Evolutionary conservation across 2,797 vertebrate species (phyloP), one percentile per base, ranked within the genome.

Genomic region (Myotis vivesi): DNA sequence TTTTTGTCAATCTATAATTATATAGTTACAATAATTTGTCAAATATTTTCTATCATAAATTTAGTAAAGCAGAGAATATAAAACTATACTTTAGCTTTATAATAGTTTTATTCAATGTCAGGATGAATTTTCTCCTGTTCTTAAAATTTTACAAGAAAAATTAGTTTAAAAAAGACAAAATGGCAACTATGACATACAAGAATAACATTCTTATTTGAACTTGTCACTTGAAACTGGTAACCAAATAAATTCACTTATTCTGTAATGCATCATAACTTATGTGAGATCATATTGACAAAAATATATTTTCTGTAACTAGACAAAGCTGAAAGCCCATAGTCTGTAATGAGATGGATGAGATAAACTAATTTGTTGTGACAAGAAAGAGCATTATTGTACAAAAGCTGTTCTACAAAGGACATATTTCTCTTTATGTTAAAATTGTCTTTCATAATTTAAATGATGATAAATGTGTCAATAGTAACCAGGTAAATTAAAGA

Each of bases 221-320:
- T 57, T 91, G 85, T 94, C 94, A 89, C 23, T 95, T 96, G 89
- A 95, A 93, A 91, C n/a, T 83, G 2, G 41, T 87, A 96, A 46
- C 68, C 23, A 91, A 81, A 55, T 82, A 89, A 68, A 92, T 92
- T 82, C 80, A 86, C 33, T 94, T 92, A 76, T 59, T 87, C 28
- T 95, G 44, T 64, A 91, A 83, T 89, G 68, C 17, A 83, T 91
- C 19, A n/a, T 94, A 55, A 75, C 6, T 83, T 15, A 9, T 4
- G 0, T 93, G 83, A 85, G 12, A 79, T 93, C 77, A 95, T 75
- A 79, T 68, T 94, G 82, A 86, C 73, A 90, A 55, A 55, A 82
- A 51, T 1, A 28, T 86, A 86, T 92, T 89, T 96, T 79, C 46
- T 59, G 1, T 93, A 81, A 87, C 20, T 69, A 87, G 81, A 85